Evolutionary conservation across 2,888 invertebrate genomes (phyloP).

Genomic region (Tachina grossa): DNA sequence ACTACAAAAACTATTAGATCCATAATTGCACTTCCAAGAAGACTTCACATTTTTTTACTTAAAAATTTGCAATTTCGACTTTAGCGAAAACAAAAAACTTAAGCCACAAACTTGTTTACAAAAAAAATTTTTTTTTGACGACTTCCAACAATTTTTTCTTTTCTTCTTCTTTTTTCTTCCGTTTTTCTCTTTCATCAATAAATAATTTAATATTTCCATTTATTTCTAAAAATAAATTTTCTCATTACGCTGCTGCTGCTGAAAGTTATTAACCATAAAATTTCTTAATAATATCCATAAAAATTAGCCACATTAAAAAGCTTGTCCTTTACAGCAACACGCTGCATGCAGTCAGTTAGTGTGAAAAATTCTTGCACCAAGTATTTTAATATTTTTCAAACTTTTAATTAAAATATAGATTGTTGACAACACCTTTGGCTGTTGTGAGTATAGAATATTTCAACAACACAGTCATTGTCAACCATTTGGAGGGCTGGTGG

Average conservation of each 20-base stretch:
- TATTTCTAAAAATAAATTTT: slow-evolving; percentile 37
- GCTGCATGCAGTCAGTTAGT: not conserved
- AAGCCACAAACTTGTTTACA: not conserved
- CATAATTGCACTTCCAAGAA: too few relatives aligned
- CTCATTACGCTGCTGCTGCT: not conserved
- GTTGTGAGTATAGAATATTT: not conserved
- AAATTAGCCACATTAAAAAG: slow-evolving; percentile 6
- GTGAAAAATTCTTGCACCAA: not conserved
- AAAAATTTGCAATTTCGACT: not conserved
- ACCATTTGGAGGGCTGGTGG: not conserved
- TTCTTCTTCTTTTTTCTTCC: not conserved
- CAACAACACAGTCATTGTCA: slow-evolving; percentile 2
- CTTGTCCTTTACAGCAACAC: not conserved
- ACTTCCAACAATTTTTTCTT: slow-evolving; percentile 8
- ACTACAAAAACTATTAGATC: too few relatives aligned
- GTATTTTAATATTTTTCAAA: slow-evolving; percentile 4
- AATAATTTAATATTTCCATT: not conserved
- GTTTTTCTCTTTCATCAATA: not conserved
- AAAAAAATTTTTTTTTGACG: not conserved
- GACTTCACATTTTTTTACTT: not conserved
- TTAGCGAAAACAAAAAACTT: slow-evolving; percentile 11
- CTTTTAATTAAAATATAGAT: slow-evolving; percentile 60
- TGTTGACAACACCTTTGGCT: slow-evolving; percentile 54
- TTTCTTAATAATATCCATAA: slow-evolving; percentile 43
- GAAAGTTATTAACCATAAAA: slow-evolving; percentile 10